Conservation (phyloP, 2,797 vertebrate species). For the Esox lucius region DNA sequence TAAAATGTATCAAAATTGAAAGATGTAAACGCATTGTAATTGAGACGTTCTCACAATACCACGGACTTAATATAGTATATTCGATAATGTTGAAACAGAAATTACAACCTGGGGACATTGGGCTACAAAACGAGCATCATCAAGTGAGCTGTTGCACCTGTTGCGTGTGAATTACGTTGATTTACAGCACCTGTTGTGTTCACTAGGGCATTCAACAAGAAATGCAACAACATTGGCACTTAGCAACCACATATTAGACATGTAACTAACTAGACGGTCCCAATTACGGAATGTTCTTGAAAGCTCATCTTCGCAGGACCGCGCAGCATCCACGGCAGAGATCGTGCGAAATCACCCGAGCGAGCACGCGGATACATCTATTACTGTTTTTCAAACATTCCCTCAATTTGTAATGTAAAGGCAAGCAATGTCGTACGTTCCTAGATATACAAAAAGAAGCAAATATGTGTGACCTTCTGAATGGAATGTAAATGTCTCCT, state of each 20-base stretch:
- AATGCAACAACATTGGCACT: not conserved
- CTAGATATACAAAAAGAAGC: not conserved
- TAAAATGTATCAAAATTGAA: not conserved
- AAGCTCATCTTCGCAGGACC: not conserved
- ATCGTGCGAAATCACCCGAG: too few relatives aligned
- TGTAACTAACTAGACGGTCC: not conserved
- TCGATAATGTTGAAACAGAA: not conserved
- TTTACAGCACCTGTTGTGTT: slow-evolving; percentile 24
- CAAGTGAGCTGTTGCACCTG: slow-evolving; percentile 10
- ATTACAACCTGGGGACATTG: not conserved
- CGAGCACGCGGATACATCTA: not conserved
- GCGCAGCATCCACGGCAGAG: not conserved
- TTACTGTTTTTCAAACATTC: not conserved
- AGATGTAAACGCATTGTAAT: not conserved
- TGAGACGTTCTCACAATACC: not conserved
- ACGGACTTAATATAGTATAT: not conserved
- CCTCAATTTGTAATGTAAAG: not conserved
- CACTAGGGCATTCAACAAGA: slow-evolving; percentile 23
- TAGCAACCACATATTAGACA: not conserved
- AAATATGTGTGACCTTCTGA: not conserved
- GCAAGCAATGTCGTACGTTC: not conserved
- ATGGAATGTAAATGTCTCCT: not conserved
- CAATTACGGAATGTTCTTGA: not conserved
- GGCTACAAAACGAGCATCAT: not conserved
- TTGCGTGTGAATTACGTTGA: slow-evolving; percentile 19